phyloP scores from a whole-genome alignment of 2,797 vertebrate species.

The Lutjanus argentimaculatus region DNA sequence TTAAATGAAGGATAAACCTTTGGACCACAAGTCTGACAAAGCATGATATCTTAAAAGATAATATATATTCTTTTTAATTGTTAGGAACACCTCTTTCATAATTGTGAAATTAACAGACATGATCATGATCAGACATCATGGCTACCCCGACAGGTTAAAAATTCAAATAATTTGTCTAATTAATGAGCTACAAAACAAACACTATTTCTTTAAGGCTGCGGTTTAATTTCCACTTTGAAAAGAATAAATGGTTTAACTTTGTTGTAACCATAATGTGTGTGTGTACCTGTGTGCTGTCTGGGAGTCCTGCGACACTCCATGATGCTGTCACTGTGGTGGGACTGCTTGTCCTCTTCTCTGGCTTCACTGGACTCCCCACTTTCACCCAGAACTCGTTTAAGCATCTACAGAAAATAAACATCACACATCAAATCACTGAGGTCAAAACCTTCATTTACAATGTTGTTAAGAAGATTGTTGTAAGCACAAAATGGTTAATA shows the following conservation, averaged over 20 bases:
- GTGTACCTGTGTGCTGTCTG: slow-evolving; percentile 50
- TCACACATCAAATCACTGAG: background rate
- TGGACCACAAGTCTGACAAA: background rate
- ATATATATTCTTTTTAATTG: background rate
- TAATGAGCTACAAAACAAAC: too few relatives aligned
- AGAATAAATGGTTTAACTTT: background rate
- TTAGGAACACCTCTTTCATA: background rate
- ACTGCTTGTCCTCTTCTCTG: slow-evolving; percentile 87
- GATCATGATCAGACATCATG: too few relatives aligned
- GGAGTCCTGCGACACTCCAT: slow-evolving; percentile 83
- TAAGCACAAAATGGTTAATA: background rate
- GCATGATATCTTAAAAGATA: background rate
- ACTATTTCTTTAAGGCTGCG: too few relatives aligned
- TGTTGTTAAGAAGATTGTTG: too few relatives aligned
- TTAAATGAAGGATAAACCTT: background rate
- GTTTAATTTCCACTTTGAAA: background rate
- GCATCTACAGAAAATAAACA: slow-evolving; percentile 85
- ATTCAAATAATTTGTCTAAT: too few relatives aligned
- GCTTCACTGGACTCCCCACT: slow-evolving; percentile 73
- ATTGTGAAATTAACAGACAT: background rate
- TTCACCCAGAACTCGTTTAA: slow-evolving; percentile 89
- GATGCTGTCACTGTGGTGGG: slow-evolving; percentile 90
- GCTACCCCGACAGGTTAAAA: too few relatives aligned
- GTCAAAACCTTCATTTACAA: too few relatives aligned
- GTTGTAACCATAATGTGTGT: background rate